Conservation (phyloP, 2,888 invertebrate genomes). For the Pollenia angustigena region DNA sequence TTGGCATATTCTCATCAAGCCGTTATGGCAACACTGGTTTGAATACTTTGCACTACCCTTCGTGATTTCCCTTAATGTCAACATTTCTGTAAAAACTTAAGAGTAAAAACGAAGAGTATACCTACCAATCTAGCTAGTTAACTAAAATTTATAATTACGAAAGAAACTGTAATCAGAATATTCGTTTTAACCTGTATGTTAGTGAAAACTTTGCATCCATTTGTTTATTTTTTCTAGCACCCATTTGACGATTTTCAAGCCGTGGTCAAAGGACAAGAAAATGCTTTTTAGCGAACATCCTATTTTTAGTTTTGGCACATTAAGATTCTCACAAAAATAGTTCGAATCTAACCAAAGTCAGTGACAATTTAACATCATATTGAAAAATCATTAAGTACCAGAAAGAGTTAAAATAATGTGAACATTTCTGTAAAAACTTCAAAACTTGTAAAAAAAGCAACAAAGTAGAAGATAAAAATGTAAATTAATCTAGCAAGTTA, state of each 20-base stretch:
- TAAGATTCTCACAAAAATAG: conserved; percentile 82
- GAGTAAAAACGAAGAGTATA: too few relatives aligned
- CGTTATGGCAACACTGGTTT: too few relatives aligned
- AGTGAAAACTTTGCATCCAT: conserved; percentile 43
- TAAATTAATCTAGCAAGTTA: conserved; percentile 61
- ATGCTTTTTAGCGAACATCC: conserved; percentile 76
- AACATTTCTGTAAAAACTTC: conserved; percentile 33
- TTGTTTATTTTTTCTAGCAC: conserved; percentile 49
- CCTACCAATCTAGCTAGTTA: too few relatives aligned
- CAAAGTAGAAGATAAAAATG: conserved; percentile 46
- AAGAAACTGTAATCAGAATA: conserved; percentile 28
- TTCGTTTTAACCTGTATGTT: conserved; percentile 3
- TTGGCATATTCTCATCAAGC: too few relatives aligned
- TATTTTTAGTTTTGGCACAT: conserved; percentile 73
- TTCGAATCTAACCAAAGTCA: conserved; percentile 80
- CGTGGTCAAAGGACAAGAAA: conserved; percentile 53
- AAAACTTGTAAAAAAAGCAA: conserved; percentile 35
- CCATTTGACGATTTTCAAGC: conserved; percentile 69
- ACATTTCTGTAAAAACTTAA: conserved; percentile 54
- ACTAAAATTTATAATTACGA: background rate
- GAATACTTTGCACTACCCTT: too few relatives aligned
- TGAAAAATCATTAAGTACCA: conserved; percentile 34
- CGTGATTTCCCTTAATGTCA: background rate
- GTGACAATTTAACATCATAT: conserved; percentile 81
- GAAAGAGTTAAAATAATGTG: background rate